Base-by-base conservation (phyloP, 30 jellyfish, hydroid and myxozoan genomes). In the Phacellophora camtschatica region DNA sequence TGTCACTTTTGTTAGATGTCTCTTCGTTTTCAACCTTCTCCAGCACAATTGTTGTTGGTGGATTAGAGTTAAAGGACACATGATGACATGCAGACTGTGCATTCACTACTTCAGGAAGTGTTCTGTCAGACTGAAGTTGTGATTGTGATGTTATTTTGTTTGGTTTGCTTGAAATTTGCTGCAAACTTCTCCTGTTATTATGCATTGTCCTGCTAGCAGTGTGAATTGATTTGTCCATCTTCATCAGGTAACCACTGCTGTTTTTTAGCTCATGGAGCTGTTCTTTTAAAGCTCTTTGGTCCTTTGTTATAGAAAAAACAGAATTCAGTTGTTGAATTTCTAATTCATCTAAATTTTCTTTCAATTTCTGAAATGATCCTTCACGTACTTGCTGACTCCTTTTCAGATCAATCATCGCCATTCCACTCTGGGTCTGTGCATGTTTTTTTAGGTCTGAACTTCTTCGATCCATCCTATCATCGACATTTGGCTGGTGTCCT, bases 301-400 rank as follows among this genome's bases (percentile, higher is more conserved):
- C 88, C 12, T 84, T 64, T 15, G 49, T 42, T 13, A 84, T 71
- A 10, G 84, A 34, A 37, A 43, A 5, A 28, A 84, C 37, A 39
- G 61, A 58, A 72, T 80, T 84, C 62, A 72, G 49, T 37, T 84
- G 75, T 30, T 84, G 95, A 66, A 48, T 71, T 31, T 84, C 84
- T 13, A 84, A 13, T 22, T 84, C 66, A 20, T 43, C 36, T 1
- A 84, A 46, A 46, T 70, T 83, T 5, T 32, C 18, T 30, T 31
- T 41, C 57, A 84, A 49, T 63, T 80, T 46, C 67, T 84, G 59
- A 2, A 61, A 57, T 2, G 79, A n/a, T 15, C 51, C 35, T 0
- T 75, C 86, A 28, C 80, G 74, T 32, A 46, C 37, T 74, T 68
- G 83, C 29, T 63, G 54, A 9, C 51, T 30, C 49, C 88, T 71